Conservation (phyloP, 2,797 vertebrate genomes). For the Acomys russatus region DNA sequence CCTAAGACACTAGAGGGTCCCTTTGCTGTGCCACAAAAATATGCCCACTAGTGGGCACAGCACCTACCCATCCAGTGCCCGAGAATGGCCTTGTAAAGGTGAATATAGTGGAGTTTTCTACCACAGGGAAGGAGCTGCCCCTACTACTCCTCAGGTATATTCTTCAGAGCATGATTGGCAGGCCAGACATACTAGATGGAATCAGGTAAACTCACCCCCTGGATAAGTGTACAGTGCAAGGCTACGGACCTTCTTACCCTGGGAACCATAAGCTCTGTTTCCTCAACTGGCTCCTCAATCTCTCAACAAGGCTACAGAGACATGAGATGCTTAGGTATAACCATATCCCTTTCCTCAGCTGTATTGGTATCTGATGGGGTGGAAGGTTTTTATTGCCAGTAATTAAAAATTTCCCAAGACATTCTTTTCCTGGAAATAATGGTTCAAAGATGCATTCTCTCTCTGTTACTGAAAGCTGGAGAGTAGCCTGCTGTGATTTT, state of each 20-base stretch:
- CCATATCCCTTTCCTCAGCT: background rate
- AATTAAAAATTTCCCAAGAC: constrained; percentile 48
- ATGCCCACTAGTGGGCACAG: background rate
- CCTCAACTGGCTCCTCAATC: background rate
- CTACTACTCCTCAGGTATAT: background rate
- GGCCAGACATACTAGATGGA: background rate
- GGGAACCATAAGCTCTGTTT: background rate
- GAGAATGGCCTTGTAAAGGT: fast-evolving
- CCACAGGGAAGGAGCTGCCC: background rate
- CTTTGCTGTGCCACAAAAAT: background rate
- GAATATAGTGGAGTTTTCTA: background rate
- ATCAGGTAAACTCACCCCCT: background rate
- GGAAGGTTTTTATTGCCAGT: background rate
- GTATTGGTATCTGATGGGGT: fast-evolving
- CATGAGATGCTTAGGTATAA: background rate
- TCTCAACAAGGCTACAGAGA: background rate
- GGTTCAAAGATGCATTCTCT: background rate
- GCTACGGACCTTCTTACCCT: background rate
- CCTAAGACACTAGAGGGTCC: background rate
- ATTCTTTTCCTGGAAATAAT: background rate
- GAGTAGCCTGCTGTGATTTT: background rate
- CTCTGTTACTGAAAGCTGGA: background rate
- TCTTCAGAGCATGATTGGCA: background rate
- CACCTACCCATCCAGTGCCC: background rate
- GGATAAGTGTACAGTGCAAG: background rate